Evolutionary conservation across 2,113 vertebrate species (phyloP).

Genomic region (Clupea harengus): DNA sequence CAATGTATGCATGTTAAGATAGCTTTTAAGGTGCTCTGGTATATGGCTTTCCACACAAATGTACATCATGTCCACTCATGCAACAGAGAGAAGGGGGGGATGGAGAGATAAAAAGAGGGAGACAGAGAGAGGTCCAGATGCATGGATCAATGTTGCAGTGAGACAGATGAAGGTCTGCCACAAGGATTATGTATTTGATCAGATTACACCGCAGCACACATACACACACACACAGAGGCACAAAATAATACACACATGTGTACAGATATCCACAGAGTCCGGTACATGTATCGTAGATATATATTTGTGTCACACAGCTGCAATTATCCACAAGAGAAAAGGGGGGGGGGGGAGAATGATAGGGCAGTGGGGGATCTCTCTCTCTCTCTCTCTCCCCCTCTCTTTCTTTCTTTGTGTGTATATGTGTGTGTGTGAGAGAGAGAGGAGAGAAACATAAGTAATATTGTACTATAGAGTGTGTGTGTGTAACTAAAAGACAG

Average conservation of each 20-base stretch:
- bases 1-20: too few relatives aligned
- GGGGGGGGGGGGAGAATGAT: neutral
- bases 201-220: neutral
- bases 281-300: neutral
- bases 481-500: too few relatives aligned
- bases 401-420: too few relatives aligned
- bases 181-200: constrained; percentile 13
- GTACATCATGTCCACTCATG: neutral
- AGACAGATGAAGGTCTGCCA: constrained; percentile 5
- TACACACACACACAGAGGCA: too few relatives aligned
- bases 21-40: too few relatives aligned
- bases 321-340: neutral
- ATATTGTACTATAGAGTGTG: too few relatives aligned
- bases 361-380: neutral
- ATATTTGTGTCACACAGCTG: too few relatives aligned
- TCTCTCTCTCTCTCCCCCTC: too few relatives aligned
- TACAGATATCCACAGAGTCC: neutral
- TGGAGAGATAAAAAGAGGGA: neutral
- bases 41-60: too few relatives aligned
- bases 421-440: too few relatives aligned
- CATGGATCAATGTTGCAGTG: neutral
- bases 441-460: too few relatives aligned
- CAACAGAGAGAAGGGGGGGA: neutral
- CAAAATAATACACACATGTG: neutral
- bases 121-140: neutral